phyloP scores from a whole-genome alignment of 2,797 vertebrate genomes.

The Melanotaenia trifasciata region DNA sequence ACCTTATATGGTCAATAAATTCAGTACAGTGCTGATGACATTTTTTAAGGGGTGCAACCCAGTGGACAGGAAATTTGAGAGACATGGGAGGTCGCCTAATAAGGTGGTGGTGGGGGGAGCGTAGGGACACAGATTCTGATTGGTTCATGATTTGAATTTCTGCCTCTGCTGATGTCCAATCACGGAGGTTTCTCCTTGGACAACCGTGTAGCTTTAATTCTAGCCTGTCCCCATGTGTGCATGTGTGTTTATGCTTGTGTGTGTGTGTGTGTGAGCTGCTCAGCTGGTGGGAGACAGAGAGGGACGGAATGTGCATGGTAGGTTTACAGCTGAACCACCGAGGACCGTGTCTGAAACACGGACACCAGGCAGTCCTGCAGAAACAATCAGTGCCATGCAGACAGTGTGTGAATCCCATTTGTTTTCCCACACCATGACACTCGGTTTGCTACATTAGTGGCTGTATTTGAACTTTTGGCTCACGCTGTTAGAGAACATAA shows the following conservation, averaged over 20 bases:
- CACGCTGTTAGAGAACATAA: constrained; percentile 38
- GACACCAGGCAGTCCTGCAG: constrained; percentile 25
- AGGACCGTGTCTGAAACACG: constrained; percentile 72
- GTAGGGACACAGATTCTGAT: constrained; percentile 67
- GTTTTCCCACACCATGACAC: constrained; percentile 50
- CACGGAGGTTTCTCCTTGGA: constrained; percentile 56
- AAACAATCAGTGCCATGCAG: constrained; percentile 49
- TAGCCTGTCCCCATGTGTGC: constrained; percentile 43
- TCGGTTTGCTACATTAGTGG: constrained; percentile 43
- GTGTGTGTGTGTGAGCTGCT: constrained; percentile 36
- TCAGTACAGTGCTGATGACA: constrained; percentile 75
- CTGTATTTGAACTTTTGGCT: constrained; percentile 31
- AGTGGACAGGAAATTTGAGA: constrained; percentile 75
- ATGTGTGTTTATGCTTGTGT: constrained; percentile 12
- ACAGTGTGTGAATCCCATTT: constrained; percentile 45
- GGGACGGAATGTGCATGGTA: constrained; percentile 82
- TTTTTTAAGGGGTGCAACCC: constrained; percentile 66
- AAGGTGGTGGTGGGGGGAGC: constrained; percentile 71
- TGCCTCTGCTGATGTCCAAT: constrained; percentile 77
- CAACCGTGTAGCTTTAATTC: constrained; percentile 69
- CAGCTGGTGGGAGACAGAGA: constrained; percentile 78
- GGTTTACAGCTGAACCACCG: constrained; percentile 81
- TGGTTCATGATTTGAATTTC: constrained; percentile 82
- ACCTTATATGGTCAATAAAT: constrained; percentile 86
- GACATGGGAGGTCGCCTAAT: constrained; percentile 78